Percentiles rank a stretch among this genome's conserved stretches.
These are phyloP conservation scores for Habropoda laboriosa DNA, from an alignment of 1,140 invertebrate species.

Conservation along the genomic window DNA sequence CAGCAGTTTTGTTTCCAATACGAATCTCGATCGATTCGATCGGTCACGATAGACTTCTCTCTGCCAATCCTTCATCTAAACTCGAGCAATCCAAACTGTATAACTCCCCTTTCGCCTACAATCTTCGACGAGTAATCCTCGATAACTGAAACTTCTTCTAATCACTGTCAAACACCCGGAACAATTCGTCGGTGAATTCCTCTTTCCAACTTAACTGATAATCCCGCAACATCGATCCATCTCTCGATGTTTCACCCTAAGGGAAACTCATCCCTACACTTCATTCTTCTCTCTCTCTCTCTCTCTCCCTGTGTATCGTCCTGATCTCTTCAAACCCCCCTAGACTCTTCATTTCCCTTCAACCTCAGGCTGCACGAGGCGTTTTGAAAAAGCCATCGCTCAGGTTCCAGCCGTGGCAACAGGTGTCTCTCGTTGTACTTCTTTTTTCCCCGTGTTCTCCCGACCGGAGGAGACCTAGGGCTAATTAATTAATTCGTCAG, in stretches of 20 bases:
- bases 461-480: not conserved
- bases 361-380: no score
- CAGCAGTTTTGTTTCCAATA: not conserved
- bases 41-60: not conserved
- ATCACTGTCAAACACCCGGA: not conserved
- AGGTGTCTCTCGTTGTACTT: slow-evolving; percentile 12
- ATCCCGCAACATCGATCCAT: not conserved
- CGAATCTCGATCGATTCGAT: not conserved
- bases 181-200: not conserved
- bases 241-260: not conserved
- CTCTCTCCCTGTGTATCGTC: no score
- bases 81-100: not conserved
- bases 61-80: not conserved
- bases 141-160: not conserved
- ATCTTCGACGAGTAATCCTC: not conserved
- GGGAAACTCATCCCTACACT: not conserved
- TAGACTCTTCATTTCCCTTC: no score
- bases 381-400: slow-evolving; percentile 3
- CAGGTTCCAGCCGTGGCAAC: slow-evolving; percentile 21
- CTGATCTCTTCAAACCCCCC: not conserved
- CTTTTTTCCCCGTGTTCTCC: not conserved
- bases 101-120: not conserved
- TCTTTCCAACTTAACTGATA: not conserved
- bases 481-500: slow-evolving; percentile 41
- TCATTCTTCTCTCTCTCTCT: no score